Base-by-base conservation (phyloP, 2,113 vertebrate genomes). In the Danionella cerebrum region DNA sequence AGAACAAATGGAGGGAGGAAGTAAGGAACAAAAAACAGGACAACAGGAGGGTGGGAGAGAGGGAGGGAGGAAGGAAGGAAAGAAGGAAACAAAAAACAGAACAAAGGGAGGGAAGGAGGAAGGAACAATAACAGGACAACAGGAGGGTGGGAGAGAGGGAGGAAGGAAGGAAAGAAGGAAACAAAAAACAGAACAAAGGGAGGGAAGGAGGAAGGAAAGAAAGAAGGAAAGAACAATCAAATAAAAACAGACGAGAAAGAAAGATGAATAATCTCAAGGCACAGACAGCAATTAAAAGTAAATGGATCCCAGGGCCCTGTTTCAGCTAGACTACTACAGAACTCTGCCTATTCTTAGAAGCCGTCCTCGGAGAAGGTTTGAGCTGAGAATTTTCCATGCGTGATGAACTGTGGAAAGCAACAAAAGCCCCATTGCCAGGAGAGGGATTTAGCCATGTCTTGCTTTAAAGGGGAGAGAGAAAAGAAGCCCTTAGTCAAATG, bases 391-490 rank as follows among this genome's bases (percentile, higher is more conserved):
- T 82, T 73, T 80, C 75, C 73, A 79, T 58, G 65, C 77, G 71
- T 83, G 79, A 85, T 82, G 79, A 85, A 84, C 77, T 83, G 81
- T 84, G 81, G 85, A 86, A 85, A 73, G 72, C 74, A 84, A 85
- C 80, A 83, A 84, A 85, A 83, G 76, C 72, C 70, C 74, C 52
- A 78, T 80, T 80, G 82, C 71, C 5, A 70, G 58, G 47, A 69
- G 75, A 76, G 79, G 82, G 78, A 77, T 79, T 82, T 63, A 59
- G 68, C 42, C 70, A 63, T 10, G 22, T 54, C 44, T 39, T 69
- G 74, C 48, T 77, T 71, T 27, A 65, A 47, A 21, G 48, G 45
- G 19, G 50, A 54, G 22, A 54, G 48, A 58, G 42, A 72, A 69
- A 63, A 39, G 42, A 47, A 74, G 14, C 38, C 51, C 12, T 70